Evolutionary conservation across 1,140 invertebrate genomes (phyloP).

Genomic region (Monochamus saltuarius): DNA sequence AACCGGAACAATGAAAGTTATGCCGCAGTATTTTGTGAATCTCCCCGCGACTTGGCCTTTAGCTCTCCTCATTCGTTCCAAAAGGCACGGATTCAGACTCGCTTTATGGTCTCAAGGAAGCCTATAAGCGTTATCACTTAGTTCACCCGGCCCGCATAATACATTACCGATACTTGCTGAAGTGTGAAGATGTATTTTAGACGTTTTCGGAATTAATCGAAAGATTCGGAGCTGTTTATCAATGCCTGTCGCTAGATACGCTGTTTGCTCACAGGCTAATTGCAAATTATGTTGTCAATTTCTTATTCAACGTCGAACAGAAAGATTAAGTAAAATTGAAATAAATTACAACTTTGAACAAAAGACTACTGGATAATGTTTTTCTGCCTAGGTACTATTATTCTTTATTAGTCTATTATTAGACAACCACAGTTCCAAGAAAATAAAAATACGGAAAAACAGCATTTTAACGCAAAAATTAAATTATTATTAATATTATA

Average conservation of each 20-base stretch:
- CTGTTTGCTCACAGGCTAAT: constrained; percentile 11
- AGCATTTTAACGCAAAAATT: too few species aligned
- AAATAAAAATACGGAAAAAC: too few species aligned
- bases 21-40: constrained; percentile 43
- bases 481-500: too few species aligned
- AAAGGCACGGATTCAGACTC: constrained; percentile 35
- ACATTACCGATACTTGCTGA: constrained; percentile 42
- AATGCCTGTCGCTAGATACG: constrained; percentile 13
- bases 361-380: too few species aligned
- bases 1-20: constrained; percentile 42
- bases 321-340: too few species aligned
- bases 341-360: too few species aligned
- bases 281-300: constrained; percentile 15
- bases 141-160: constrained; percentile 30
- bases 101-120: constrained; percentile 43
- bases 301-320: neutral
- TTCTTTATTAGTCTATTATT: too few species aligned
- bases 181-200: constrained; percentile 41
- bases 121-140: constrained; percentile 41
- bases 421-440: too few species aligned
- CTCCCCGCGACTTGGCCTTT: constrained; percentile 30
- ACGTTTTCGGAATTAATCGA: constrained; percentile 32
- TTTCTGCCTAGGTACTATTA: too few species aligned
- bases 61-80: constrained; percentile 35
- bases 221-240: constrained; percentile 19